Conservation (phyloP, 1,140 invertebrate species). For the Plutomurus gul region DNA sequence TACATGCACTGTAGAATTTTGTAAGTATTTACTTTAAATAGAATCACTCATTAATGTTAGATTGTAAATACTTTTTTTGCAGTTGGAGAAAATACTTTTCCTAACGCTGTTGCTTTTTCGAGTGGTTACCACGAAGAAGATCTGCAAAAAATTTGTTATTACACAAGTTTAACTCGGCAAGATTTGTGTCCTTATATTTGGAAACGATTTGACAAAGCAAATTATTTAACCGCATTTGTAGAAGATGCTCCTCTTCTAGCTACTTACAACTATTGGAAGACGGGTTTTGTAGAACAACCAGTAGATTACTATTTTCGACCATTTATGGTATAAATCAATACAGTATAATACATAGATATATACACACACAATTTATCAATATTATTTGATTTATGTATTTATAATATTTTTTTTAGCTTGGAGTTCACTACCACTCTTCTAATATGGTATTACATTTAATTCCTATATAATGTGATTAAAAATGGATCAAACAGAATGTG, state of each 20-base stretch:
- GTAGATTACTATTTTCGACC: slow-evolving; percentile 82
- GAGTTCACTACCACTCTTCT: slow-evolving; percentile 13
- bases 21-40: too few relatives aligned
- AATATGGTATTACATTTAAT: background rate
- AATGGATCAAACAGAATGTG: too few relatives aligned
- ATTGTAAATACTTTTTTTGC: too few relatives aligned
- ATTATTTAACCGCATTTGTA: slow-evolving; percentile 57
- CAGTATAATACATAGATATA: too few relatives aligned
- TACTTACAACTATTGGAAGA: slow-evolving; percentile 71
- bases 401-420: too few relatives aligned
- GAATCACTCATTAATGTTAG: too few relatives aligned
- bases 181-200: slow-evolving; percentile 58
- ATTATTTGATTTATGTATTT: too few relatives aligned
- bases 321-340: slow-evolving; percentile 65
- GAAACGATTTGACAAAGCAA: slow-evolving; percentile 56
- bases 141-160: slow-evolving; percentile 9
- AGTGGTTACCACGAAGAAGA: slow-evolving; percentile 1
- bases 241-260: slow-evolving; percentile 58
- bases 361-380: too few relatives aligned
- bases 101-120: slow-evolving; percentile 28
- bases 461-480: too few relatives aligned
- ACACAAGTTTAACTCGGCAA: slow-evolving; percentile 31
- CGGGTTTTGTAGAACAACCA: slow-evolving; percentile 76
- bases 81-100: slow-evolving; percentile 41
- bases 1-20: too few relatives aligned